phyloP scores from a whole-genome alignment of 2,113 vertebrate genomes.

The Cyprinodon tularosa region DNA sequence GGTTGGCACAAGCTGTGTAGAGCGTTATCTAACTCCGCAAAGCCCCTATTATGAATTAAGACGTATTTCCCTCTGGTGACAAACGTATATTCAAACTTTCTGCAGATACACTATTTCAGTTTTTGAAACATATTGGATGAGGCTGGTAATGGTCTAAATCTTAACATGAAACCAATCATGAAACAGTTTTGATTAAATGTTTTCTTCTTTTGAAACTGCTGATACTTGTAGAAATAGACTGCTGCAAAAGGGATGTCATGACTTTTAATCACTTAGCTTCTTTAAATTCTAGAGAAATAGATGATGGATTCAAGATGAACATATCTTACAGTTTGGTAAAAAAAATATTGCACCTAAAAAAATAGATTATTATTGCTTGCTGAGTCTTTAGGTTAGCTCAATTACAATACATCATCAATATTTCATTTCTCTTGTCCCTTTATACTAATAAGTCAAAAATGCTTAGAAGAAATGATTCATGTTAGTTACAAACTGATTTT shows the following conservation, averaged over 20 bases:
- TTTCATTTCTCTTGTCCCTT: not conserved
- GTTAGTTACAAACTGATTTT: not conserved
- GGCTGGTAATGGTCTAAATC: slow-evolving; percentile 44
- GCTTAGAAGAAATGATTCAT: not conserved
- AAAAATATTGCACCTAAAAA: not conserved
- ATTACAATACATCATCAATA: not conserved
- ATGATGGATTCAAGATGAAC: not conserved
- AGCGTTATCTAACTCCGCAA: slow-evolving; percentile 50
- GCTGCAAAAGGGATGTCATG: not conserved
- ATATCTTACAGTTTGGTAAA: not conserved
- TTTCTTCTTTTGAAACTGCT: slow-evolving; percentile 27
- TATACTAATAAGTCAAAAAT: not conserved
- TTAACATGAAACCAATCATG: slow-evolving; percentile 42
- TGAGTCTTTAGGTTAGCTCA: not conserved
- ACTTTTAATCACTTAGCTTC: not conserved
- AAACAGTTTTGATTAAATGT: slow-evolving; percentile 40
- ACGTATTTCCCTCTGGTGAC: slow-evolving; percentile 61
- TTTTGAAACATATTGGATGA: slow-evolving; percentile 52
- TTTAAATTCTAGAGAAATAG: not conserved
- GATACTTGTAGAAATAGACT: slow-evolving; percentile 37
- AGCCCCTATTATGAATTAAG: slow-evolving; percentile 45
- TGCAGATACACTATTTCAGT: slow-evolving; percentile 64
- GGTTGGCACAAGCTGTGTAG: slow-evolving; percentile 29
- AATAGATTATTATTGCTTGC: not conserved
- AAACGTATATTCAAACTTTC: slow-evolving; percentile 39